Conservation (phyloP, 1,140 invertebrate species). For the Scaptomyza montana region DNA sequence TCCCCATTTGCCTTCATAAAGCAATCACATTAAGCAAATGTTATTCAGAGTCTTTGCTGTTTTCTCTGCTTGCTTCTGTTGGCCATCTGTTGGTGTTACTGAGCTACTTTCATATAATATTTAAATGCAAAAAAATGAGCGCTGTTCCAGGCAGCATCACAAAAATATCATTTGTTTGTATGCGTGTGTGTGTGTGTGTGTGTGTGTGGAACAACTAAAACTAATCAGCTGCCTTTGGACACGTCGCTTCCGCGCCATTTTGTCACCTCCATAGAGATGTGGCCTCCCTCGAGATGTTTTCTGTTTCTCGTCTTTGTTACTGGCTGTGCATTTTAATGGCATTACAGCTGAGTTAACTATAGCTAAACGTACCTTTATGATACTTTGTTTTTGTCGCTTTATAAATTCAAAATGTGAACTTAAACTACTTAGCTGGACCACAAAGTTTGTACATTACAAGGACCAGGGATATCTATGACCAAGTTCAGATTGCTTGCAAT, state of each 20-base stretch:
- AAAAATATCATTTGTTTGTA: not conserved
- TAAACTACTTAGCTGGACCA: not conserved
- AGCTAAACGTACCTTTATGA: not conserved
- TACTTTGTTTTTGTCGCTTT: not conserved
- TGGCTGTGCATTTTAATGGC: slow-evolving; percentile 22
- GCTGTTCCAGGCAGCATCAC: not conserved
- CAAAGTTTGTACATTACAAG: not conserved
- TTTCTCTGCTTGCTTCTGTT: slow-evolving; percentile 11
- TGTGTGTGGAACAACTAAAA: slow-evolving; percentile 36
- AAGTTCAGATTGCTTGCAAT: not conserved
- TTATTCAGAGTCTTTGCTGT: slow-evolving; percentile 12
- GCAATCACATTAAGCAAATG: slow-evolving; percentile 57
- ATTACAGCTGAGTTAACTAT: slow-evolving; percentile 22
- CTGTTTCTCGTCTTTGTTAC: slow-evolving; percentile 9
- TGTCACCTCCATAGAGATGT: slow-evolving; percentile 32
- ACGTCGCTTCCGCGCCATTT: slow-evolving; percentile 40
- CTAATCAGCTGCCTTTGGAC: slow-evolving; percentile 30
- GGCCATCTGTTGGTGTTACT: slow-evolving; percentile 33
- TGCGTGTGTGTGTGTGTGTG: not conserved
- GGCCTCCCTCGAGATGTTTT: slow-evolving; percentile 29
- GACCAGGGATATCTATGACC: not conserved
- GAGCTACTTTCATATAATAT: slow-evolving; percentile 72
- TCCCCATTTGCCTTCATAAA: slow-evolving; percentile 10
- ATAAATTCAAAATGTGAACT: not conserved
- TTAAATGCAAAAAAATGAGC: slow-evolving; percentile 69